Evolutionary conservation across 2,113 vertebrate genomes (phyloP).

Genomic region (Thomomys bottae): DNA sequence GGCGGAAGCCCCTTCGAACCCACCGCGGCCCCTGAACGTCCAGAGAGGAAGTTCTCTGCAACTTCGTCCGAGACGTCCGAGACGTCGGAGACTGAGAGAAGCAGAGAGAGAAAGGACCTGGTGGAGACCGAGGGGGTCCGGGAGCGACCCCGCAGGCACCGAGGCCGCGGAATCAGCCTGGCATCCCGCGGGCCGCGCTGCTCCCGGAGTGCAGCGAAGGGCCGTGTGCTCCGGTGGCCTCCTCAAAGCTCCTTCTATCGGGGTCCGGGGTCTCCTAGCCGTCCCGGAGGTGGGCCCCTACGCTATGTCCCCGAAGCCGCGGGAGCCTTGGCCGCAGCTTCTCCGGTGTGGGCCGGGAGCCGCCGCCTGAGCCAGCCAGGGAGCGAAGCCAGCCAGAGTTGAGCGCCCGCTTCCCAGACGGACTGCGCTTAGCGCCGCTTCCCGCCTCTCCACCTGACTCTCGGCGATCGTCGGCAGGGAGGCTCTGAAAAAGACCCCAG

Average conservation of each 20-base stretch:
- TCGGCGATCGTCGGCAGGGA: slow-evolving; percentile 33
- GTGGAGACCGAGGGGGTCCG: background rate
- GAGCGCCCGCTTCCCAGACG: slow-evolving; percentile 24
- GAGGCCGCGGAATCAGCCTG: slow-evolving; percentile 50
- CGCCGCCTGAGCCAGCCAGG: slow-evolving; percentile 52
- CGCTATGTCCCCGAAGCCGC: slow-evolving; percentile 64
- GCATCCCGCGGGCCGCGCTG: slow-evolving; percentile 44
- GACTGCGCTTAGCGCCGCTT: slow-evolving; percentile 38
- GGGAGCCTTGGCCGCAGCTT: slow-evolving; percentile 41
- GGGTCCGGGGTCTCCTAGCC: background rate
- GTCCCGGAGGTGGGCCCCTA: slow-evolving; percentile 41
- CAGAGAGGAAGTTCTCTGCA: slow-evolving; percentile 75
- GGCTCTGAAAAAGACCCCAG: slow-evolving; percentile 41
- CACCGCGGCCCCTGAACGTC: slow-evolving; percentile 30
- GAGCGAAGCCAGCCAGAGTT: slow-evolving; percentile 54
- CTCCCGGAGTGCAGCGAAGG: slow-evolving; percentile 15
- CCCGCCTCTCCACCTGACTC: slow-evolving; percentile 59
- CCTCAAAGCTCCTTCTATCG: background rate
- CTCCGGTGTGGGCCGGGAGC: slow-evolving; percentile 22
- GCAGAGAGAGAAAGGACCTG: slow-evolving; percentile 15
- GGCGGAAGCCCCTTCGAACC: slow-evolving; percentile 51
- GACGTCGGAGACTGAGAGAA: background rate
- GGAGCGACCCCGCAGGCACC: slow-evolving; percentile 23
- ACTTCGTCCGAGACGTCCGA: slow-evolving; percentile 71
- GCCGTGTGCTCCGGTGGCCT: slow-evolving; percentile 51